Evolutionary conservation across 2,113 vertebrate genomes (phyloP).

Genomic region (Anarrhichthys ocellatus): DNA sequence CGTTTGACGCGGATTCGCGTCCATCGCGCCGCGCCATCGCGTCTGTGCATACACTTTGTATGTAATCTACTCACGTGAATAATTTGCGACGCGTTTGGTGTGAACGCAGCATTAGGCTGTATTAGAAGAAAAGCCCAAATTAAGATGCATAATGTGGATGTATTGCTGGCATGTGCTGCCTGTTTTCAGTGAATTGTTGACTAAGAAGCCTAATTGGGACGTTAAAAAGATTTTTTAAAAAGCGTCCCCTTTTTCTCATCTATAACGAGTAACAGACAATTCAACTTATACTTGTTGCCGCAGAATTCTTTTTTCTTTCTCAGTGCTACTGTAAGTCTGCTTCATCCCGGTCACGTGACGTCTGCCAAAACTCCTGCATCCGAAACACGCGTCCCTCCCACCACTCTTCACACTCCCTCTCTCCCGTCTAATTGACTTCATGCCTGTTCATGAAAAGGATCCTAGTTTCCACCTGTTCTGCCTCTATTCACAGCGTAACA

Average conservation of each 20-base stretch:
- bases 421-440: slow-evolving; percentile 85
- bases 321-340: slow-evolving; percentile 8
- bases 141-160: background rate
- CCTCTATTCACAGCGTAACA: slow-evolving; percentile 83
- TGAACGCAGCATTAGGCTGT: no score
- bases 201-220: background rate
- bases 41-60: no score
- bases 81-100: no score
- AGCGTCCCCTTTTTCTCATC: background rate
- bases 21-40: no score
- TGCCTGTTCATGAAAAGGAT: slow-evolving; percentile 85
- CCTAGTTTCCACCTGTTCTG: slow-evolving; percentile 84
- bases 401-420: slow-evolving; percentile 78
- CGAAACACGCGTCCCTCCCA: slow-evolving; percentile 52
- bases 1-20: no score
- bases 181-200: slow-evolving; percentile 1
- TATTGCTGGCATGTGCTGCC: no score
- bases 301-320: slow-evolving; percentile 15
- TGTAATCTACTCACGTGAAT: no score
- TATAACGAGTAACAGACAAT: background rate
- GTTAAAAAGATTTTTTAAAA: background rate
- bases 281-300: background rate
- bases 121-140: background rate
- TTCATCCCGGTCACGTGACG: slow-evolving; percentile 37
- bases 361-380: slow-evolving; percentile 51